Base-by-base conservation (phyloP, 2,797 vertebrate genomes). In the Psittacula echo region DNA sequence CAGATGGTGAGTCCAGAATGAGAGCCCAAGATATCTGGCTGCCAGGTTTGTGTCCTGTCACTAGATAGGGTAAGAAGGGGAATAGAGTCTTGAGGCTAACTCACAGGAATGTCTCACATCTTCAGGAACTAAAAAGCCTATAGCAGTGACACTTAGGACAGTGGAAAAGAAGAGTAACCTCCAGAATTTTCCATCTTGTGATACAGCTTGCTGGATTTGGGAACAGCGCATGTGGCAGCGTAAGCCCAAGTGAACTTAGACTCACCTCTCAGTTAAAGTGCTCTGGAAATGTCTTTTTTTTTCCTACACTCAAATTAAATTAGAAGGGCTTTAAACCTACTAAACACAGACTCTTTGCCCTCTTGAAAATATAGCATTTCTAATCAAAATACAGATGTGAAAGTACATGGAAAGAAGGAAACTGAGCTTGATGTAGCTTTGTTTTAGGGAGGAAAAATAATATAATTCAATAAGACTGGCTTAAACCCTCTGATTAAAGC, bases 401-500 rank as follows among this genome's bases (percentile, higher is more conserved):
- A 96, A 91, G 62, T 92, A 90, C 80, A 72, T 78, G 60, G 82
- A 82, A 97, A 94, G 85, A 96, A 90, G 73, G 76, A 95, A 85
- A 82, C 93, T 61, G 94, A 97, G 95, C 87, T 80, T 89, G 77
- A 92, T 92, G 70, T 96, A 89, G 78, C 87, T 96, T 94, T 94
- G 58, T 84, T 95, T 97, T 91, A 92, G 76, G 74, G 29, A 87
- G 71, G 80, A 91, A 82, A 78, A 93, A 78, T 29, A 94, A 82
- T 96, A 78, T 98, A 97, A 98, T 97, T 97, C 90, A 97, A 94
- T 94, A 94, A 94, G 90, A 96, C 84, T 91, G 82, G 74, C 85
- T 79, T 39, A 95, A 94, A 70, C 78, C 44, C 87, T 97, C 91
- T 98, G 97, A 98, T 98, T 97, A 98, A 97, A 98, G 96, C 94